Evolutionary conservation across 2,888 invertebrate genomes (phyloP).

Genomic region (Chirona hameri): DNA sequence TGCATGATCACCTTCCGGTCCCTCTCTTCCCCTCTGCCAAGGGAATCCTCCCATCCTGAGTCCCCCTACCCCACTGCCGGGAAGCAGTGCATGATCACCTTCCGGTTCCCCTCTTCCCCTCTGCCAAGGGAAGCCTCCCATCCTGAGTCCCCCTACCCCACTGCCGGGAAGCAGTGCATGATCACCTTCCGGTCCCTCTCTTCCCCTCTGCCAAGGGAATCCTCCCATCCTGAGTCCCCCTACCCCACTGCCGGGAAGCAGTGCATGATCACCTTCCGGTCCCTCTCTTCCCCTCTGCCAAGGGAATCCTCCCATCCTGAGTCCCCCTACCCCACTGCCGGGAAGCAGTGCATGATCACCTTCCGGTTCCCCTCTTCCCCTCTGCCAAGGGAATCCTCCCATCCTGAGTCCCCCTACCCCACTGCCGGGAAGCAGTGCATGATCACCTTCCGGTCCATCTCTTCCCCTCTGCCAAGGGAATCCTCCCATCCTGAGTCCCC

Average conservation of each 20-base stretch:
- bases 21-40: slow-evolving; percentile 63
- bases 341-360: slow-evolving; percentile 44
- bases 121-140: no score
- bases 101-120: slow-evolving; percentile 89
- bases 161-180: neutral
- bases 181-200: slow-evolving; percentile 77
- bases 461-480: slow-evolving; percentile 46
- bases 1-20: slow-evolving; percentile 64
- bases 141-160: neutral
- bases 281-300: slow-evolving; percentile 70
- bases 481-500: no score
- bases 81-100: slow-evolving; percentile 47
- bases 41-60: no score
- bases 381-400: no score
- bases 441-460: slow-evolving; percentile 74
- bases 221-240: no score
- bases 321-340: neutral
- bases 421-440: neutral
- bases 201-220: no score
- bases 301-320: no score
- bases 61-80: neutral
- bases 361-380: slow-evolving; percentile 89
- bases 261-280: slow-evolving; percentile 60
- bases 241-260: neutral
- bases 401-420: neutral